Evolutionary conservation across 2,888 invertebrate genomes (phyloP), one percentile per base, ranked within the genome.

Genomic region (Sphaerophoria taeniata): DNA sequence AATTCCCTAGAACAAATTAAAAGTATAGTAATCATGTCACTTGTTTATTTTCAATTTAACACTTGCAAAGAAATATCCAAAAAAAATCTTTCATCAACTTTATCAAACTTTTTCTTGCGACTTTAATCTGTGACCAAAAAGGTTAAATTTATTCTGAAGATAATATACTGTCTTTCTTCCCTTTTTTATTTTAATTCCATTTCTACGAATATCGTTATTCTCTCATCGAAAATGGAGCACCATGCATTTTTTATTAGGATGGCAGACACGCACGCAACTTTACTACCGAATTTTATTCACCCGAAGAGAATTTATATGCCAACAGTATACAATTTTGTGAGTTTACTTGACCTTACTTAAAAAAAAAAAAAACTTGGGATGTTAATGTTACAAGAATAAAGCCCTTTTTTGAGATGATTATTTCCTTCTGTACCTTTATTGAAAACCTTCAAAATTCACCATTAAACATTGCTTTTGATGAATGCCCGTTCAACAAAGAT

Each of bases 201-300:
- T 49, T 49, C 11, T 16, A 16, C 6, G 49, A 49, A 49, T 49
- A n/a, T 56, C 14, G 14, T 56, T 7, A n/a, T 14, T 9, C 2
- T 56, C 16, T 36, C 56, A 56, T 56, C 14, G 36, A 56, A 56
- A 36, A 9, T 36, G 36, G 36, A 36, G 36, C 16, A 9, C 16
- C 36, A 36, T 56, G 36, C 36, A 16, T 36, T 16, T 56, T 36
- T 56, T 11, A 56, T 56, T 56, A 16, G 3, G 9, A 56, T 56
- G 9, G 56, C 2, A 5, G 36, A 7, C 16, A 16, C 14, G 36
- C 56, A 56, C 56, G 56, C 56, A 36, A 36, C 34, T 56, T 56
- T 4, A 4, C 36, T 14, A 56, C 14, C 34, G 56, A 36, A 56
- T 56, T 56, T 36, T 36, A 16, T 56, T 56, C 33, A 36, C 2